Base-by-base conservation (phyloP, 2,888 invertebrate species). In the Hetaerina titia region DNA sequence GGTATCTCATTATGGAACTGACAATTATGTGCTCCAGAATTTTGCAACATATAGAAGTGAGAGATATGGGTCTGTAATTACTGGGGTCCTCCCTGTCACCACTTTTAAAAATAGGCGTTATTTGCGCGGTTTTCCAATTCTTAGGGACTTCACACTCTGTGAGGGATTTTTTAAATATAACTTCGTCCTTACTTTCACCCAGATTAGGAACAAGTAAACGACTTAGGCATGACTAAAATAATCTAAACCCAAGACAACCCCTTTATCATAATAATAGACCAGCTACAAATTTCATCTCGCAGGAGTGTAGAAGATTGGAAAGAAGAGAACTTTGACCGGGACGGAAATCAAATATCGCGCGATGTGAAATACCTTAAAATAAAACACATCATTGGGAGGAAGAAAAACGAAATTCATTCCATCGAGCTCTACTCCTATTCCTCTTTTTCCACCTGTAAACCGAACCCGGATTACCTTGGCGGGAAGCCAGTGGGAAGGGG, bases 401-500 rank as follows among this genome's bases (percentile, higher is more conserved):
- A 64, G 45, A 90, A 90, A 60, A 92, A 92, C 56, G 92, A 69
- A 64, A 92, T 69, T 56, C 92, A 69, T 22, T 69, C 81, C 11
- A 81, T 25, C 31, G 17, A 15, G 17, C 15, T 90, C 22, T 25
- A n/a, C 58, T 89, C 89, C 31, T 31, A 9, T 31, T 19, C 81
- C 6, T n/a, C 22, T 11, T 81, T 31, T 81, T n/a, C 25, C 60
- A 60, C 90, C 90, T 90, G 90, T 57, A 90, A 90, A 90, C 90
- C 60, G 90, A 90, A 90, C 90, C 90, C 60, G 90, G 90, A 90
- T 90, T 90, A 60, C 90, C 90, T 90, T 90, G 90, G 90, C 90
- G 60, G 60, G 90, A 60, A 60, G 90, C 90, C 90, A 90, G 90
- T 58, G 58, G 19, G 60, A 22, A 8, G 89, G 89, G 25, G 58